phyloP scores from a whole-genome alignment of 64 coral and sea anemone species.

The Dendrophyllia cribrosa region DNA sequence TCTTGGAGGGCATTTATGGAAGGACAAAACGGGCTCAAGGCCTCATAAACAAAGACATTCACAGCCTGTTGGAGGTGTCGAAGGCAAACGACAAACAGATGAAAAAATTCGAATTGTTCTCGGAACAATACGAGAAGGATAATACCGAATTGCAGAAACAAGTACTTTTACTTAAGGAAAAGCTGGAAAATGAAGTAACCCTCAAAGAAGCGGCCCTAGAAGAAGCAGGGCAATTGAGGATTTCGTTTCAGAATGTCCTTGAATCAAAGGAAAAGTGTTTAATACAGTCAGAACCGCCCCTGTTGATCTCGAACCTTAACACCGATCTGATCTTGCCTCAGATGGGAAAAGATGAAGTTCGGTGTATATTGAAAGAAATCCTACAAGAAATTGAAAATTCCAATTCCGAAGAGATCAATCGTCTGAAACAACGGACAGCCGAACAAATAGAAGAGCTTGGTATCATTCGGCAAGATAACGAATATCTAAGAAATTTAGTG shows the following conservation, averaged over 20 bases:
- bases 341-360: slow-evolving; percentile 27
- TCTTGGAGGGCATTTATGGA: slow-evolving; percentile 15
- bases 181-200: background rate
- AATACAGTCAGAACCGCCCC: background rate
- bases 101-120: background rate
- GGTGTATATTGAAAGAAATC: slow-evolving; percentile 18
- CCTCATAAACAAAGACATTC: slow-evolving; percentile 27
- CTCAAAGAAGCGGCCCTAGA: slow-evolving; percentile 18
- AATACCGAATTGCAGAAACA: background rate
- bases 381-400: slow-evolving; percentile 23
- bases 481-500: slow-evolving; percentile 11
- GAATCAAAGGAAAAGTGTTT: slow-evolving; percentile 40
- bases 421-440: background rate
- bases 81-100: background rate
- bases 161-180: background rate
- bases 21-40: background rate
- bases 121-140: background rate
- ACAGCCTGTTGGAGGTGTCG: background rate
- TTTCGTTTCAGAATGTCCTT: slow-evolving; percentile 9
- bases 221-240: slow-evolving; percentile 1
- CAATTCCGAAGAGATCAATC: slow-evolving; percentile 13
- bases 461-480: background rate
- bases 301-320: slow-evolving; percentile 30
- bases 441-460: slow-evolving; percentile 1
- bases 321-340: slow-evolving; percentile 20